Conservation (phyloP, 2,113 vertebrate species). For the Halichoerus grypus region DNA sequence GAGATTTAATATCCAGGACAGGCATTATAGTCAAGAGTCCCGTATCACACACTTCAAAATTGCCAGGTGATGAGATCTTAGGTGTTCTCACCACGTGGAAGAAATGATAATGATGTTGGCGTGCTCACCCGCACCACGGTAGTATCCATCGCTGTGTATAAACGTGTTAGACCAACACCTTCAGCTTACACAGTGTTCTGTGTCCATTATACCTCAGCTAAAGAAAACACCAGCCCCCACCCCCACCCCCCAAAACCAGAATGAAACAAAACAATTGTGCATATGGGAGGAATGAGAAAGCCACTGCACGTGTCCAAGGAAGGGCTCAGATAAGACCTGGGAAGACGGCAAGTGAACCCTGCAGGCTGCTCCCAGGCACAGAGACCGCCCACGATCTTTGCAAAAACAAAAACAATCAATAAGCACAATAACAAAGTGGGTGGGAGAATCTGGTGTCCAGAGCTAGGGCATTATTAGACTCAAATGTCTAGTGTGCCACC, state of each 20-base stretch:
- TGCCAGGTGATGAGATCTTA: not conserved
- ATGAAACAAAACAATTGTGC: not conserved
- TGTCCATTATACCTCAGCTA: not conserved
- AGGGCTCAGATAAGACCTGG: not conserved
- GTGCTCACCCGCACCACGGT: not conserved
- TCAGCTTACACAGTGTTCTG: not conserved
- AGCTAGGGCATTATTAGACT: not conserved
- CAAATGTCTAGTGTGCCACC: not conserved
- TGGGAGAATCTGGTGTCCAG: not conserved
- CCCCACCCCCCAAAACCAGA: not conserved
- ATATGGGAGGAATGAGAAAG: not conserved
- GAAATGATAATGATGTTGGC: not conserved
- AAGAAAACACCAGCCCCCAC: not conserved
- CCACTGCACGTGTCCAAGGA: not conserved
- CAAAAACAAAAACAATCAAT: not conserved
- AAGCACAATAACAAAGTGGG: not conserved
- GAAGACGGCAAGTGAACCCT: not conserved
- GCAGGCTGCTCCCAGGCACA: not conserved
- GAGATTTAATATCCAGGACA: not conserved
- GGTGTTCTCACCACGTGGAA: not conserved
- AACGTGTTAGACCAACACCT: not conserved
- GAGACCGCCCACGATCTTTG: not conserved
- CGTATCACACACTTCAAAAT: not conserved
- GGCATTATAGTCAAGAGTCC: not conserved
- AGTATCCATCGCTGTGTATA: not conserved